Evolutionary conservation across 2,888 invertebrate species (phyloP).

Genomic region (Tipula vernalis): DNA sequence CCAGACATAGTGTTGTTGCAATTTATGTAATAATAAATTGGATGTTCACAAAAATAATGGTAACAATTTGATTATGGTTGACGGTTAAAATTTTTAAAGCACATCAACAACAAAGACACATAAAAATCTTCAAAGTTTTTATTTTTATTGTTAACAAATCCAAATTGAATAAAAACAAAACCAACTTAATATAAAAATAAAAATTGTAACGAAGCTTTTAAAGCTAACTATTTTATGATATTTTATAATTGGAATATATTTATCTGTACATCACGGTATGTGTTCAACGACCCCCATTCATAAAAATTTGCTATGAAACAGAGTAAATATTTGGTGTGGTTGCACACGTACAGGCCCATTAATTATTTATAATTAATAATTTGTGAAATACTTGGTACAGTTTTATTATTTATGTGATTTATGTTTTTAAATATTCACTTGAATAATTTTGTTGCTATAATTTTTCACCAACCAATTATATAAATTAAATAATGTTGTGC

Average conservation of each 20-base stretch:
- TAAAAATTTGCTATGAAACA: neutral
- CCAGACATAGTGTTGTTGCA: neutral
- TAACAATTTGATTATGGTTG: neutral
- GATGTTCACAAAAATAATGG: neutral
- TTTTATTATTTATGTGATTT: neutral
- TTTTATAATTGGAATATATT: neutral
- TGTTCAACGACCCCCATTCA: neutral
- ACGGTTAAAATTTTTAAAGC: neutral
- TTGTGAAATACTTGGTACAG: neutral
- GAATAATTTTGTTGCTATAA: neutral
- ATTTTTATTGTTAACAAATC: neutral
- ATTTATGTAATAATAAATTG: neutral
- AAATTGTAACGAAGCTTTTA: neutral
- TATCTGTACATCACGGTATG: neutral
- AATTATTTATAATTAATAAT: neutral
- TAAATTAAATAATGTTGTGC: neutral
- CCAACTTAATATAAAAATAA: neutral
- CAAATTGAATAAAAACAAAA: neutral
- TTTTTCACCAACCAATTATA: neutral
- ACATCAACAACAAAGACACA: neutral
- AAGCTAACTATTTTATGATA: neutral
- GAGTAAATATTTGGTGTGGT: neutral
- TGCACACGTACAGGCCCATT: neutral
- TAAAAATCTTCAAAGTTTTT: neutral
- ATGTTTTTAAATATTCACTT: neutral